These are phyloP conservation scores for Python bivittatus DNA, from an alignment of 2,113 vertebrate species.

Conservation along the genomic window DNA sequence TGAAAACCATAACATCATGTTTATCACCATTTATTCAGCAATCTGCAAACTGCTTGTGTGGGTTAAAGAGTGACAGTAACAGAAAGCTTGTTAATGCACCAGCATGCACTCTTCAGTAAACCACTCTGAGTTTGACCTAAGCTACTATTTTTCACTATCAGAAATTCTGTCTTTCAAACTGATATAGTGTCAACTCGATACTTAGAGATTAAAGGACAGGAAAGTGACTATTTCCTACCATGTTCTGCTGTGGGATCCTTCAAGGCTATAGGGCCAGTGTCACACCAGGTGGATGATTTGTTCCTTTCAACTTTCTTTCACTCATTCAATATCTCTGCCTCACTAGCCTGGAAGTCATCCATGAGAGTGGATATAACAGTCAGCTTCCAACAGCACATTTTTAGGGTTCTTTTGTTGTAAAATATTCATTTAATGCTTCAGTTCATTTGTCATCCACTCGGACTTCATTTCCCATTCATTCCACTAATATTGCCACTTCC, in stretches of 20 bases:
- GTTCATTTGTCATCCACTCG: constrained; percentile 40
- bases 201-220: not conserved
- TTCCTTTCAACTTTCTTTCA: constrained; percentile 55
- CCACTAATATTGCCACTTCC: constrained; percentile 17
- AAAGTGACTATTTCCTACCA: not conserved
- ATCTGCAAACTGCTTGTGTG: not conserved
- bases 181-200: not conserved
- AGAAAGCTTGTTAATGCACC: not conserved
- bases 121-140: not conserved
- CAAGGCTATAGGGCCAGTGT: constrained; percentile 21
- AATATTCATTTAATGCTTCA: constrained; percentile 58
- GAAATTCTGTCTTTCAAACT: not conserved
- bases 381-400: constrained; percentile 33
- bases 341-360: constrained; percentile 56
- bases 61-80: not conserved
- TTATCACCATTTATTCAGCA: not conserved
- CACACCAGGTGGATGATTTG: constrained; percentile 37
- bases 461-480: constrained; percentile 38
- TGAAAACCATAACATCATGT: not conserved
- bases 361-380: constrained; percentile 24
- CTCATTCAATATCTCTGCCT: constrained; percentile 59
- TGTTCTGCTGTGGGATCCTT: not conserved
- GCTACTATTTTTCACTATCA: not conserved
- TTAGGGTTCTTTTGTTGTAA: constrained; percentile 34
- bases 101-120: not conserved